These are phyloP conservation scores for Caenorhabditis macrosperma DNA, from an alignment of 2,888 invertebrate species.

Conservation along the genomic window DNA sequence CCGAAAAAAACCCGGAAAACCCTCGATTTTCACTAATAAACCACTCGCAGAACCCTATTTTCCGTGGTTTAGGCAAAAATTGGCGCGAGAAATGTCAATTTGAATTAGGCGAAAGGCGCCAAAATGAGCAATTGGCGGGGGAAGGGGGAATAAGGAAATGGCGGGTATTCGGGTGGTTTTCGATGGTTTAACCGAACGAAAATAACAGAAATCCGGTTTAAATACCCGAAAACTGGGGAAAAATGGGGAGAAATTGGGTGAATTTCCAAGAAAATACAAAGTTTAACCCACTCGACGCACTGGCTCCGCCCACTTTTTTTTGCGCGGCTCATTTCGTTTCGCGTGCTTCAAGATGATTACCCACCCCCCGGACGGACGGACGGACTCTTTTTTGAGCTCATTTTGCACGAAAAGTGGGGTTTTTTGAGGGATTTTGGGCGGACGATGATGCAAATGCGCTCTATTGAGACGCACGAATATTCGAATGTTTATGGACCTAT, in stretches of 20 bases:
- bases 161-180: too few relatives aligned
- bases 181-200: too few relatives aligned
- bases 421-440: neutral
- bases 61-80: too few relatives aligned
- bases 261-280: neutral
- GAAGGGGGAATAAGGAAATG: neutral
- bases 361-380: slow-evolving; percentile 3
- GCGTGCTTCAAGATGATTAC: slow-evolving; percentile 53
- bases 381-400: neutral
- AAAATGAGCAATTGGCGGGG: too few relatives aligned
- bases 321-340: slow-evolving; percentile 42
- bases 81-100: too few relatives aligned
- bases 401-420: neutral
- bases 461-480: neutral
- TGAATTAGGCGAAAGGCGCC: too few relatives aligned
- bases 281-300: too few relatives aligned
- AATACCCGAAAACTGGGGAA: neutral
- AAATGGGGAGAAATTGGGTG: neutral
- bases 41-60: too few relatives aligned
- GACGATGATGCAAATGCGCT: neutral
- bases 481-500: neutral
- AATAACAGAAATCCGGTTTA: neutral
- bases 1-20: too few relatives aligned
- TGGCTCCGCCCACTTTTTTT: slow-evolving; percentile 38
- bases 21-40: too few relatives aligned